phyloP scores from a whole-genome alignment of 1,140 invertebrate genomes.

The Drosophila persimilis region DNA sequence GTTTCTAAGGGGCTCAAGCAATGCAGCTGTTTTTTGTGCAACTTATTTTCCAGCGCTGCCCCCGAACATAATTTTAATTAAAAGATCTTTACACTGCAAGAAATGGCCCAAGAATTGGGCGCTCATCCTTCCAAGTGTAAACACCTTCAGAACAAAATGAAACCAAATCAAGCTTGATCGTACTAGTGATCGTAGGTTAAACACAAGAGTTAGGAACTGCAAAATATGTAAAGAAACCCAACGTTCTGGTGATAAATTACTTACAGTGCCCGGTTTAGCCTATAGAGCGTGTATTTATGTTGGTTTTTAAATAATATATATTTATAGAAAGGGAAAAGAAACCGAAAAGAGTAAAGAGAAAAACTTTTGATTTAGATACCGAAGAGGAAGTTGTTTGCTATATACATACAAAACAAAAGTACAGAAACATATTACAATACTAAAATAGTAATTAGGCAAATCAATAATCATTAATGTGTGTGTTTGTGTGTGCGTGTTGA shows the following conservation, averaged over 20 bases:
- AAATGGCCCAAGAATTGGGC: neutral
- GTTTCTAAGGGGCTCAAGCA: slow-evolving; percentile 30
- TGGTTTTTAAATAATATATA: slow-evolving; percentile 56
- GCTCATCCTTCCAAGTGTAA: slow-evolving; percentile 29
- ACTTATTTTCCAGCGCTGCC: slow-evolving; percentile 30
- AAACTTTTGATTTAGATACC: slow-evolving; percentile 75
- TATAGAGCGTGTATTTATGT: slow-evolving; percentile 82
- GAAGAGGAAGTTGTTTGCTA: slow-evolving; percentile 51
- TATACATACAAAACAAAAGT: slow-evolving; percentile 49
- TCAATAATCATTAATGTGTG: slow-evolving; percentile 30
- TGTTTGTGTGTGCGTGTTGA: slow-evolving; percentile 40
- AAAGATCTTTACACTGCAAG: slow-evolving; percentile 17
- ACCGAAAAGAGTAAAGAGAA: slow-evolving; percentile 79
- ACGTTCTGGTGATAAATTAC: slow-evolving; percentile 84
- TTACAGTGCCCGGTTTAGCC: slow-evolving; percentile 90
- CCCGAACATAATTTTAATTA: neutral
- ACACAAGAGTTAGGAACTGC: slow-evolving; percentile 46
- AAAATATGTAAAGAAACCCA: slow-evolving; percentile 66
- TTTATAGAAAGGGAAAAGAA: slow-evolving; percentile 56
- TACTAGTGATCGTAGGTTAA: slow-evolving; percentile 29
- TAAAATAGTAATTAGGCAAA: slow-evolving; percentile 22
- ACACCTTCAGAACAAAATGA: slow-evolving; percentile 20
- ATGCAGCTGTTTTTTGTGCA: slow-evolving; percentile 36
- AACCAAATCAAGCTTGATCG: slow-evolving; percentile 28
- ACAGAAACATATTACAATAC: slow-evolving; percentile 51